Conservation (phyloP, 2,888 invertebrate genomes). For the Agrotis exclamationis region DNA sequence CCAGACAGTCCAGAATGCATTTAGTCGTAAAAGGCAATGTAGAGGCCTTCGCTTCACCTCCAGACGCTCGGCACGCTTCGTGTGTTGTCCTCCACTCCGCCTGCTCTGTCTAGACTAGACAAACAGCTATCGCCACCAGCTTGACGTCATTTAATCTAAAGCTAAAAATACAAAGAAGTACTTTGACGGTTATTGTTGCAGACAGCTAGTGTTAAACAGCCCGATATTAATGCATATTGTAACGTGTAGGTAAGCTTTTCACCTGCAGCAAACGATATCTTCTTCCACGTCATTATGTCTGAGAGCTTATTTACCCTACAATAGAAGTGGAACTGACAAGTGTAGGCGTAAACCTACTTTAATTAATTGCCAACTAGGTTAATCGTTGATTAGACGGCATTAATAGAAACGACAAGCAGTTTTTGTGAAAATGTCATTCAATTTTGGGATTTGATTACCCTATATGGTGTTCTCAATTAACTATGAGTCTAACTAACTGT, state of each 20-base stretch:
- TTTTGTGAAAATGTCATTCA: background rate
- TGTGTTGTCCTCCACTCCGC: constrained; percentile 80
- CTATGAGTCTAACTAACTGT: background rate
- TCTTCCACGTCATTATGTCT: constrained; percentile 5
- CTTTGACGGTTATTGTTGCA: constrained; percentile 42
- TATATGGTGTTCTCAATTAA: constrained; percentile 4
- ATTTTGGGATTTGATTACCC: constrained; percentile 1
- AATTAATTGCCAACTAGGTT: constrained; percentile 31
- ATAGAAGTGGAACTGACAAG: constrained; percentile 18
- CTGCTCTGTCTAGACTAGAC: constrained; percentile 81
- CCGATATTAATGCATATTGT: constrained; percentile 23
- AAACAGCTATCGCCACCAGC: constrained; percentile 76
- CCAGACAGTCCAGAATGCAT: constrained; percentile 77
- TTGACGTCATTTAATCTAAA: constrained; percentile 66
- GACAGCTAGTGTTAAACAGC: constrained; percentile 13
- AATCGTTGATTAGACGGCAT: constrained; percentile 22
- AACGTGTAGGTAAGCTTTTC: background rate
- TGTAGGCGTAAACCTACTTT: constrained; percentile 28
- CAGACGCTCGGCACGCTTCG: constrained; percentile 81
- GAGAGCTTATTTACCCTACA: constrained; percentile 13
- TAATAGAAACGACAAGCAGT: constrained; percentile 10
- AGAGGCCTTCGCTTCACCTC: constrained; percentile 85
- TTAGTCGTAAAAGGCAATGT: constrained; percentile 76
- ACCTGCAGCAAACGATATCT: constrained; percentile 7
- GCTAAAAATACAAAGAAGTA: constrained; percentile 53